A percentile compares a stretch with the other conserved stretches of the same genome.
These are phyloP conservation scores for Platycercus adscitus DNA, from an alignment of 2,113 vertebrate genomes.

Conservation along the genomic window DNA sequence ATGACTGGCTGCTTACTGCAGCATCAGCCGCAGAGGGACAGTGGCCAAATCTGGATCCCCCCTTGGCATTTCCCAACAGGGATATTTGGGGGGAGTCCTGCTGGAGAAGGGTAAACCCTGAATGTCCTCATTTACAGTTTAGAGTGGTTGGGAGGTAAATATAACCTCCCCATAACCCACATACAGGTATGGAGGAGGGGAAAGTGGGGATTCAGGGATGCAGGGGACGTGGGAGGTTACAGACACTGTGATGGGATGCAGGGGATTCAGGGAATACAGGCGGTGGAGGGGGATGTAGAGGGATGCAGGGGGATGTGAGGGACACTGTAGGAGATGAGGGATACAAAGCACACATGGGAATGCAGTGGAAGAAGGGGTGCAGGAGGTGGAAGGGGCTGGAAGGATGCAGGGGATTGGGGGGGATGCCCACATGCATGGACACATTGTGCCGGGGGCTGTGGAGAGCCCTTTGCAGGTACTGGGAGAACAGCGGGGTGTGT, in stretches of 20 bases:
- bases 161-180: not conserved
- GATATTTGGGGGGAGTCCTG: not conserved
- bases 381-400: not conserved
- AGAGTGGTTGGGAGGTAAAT: not conserved
- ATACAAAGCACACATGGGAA: not conserved
- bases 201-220: not conserved
- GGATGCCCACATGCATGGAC: not conserved
- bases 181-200: not conserved
- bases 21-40: fast-evolving
- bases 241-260: not conserved
- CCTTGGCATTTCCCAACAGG: not conserved
- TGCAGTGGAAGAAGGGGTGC: not conserved
- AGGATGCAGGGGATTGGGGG: not conserved
- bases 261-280: not conserved
- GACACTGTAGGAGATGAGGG: not conserved
- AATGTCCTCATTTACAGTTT: not conserved
- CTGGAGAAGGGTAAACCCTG: not conserved
- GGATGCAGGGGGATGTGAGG: not conserved
- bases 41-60: not conserved
- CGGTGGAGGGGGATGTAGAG: not conserved
- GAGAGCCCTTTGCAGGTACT: not conserved
- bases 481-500: not conserved
- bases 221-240: not conserved
- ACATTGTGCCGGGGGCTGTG: not conserved
- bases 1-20: not conserved